These are phyloP conservation scores for Lamellibrachia luymesi DNA, from an alignment of 1,140 invertebrate species.

Conservation along the genomic window DNA sequence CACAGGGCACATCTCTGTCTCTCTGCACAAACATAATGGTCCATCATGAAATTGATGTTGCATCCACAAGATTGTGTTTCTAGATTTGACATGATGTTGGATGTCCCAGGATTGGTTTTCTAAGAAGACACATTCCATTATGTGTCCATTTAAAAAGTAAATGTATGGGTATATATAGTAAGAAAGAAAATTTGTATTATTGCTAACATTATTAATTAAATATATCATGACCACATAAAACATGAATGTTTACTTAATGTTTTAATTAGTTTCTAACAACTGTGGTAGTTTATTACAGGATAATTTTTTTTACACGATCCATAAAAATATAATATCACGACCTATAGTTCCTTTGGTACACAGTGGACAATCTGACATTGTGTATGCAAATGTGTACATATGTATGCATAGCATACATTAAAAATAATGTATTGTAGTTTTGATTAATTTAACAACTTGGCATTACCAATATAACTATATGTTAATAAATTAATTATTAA, in stretches of 20 bases:
- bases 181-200: not conserved
- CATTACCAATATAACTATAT: no score
- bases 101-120: conserved; percentile 1
- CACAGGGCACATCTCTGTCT: conserved; percentile 56
- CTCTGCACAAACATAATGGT: conserved; percentile 37
- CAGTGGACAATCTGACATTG: no score
- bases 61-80: no score
- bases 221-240: not conserved
- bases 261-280: not conserved
- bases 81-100: no score
- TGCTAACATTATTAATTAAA: not conserved
- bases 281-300: not conserved
- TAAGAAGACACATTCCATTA: conserved; percentile 10
- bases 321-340: not conserved
- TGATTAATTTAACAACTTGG: no score
- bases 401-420: no score
- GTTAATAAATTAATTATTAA: no score
- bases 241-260: not conserved
- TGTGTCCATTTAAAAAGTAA: not conserved
- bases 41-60: no score
- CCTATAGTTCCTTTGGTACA: no score
- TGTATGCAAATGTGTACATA: no score
- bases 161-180: conserved; percentile 3
- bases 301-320: not conserved
- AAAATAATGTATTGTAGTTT: no score